Percentiles rank a stretch among this genome's conserved stretches.
Conservation (phyloP, 2,797 vertebrate genomes). For the Australoheros facetus region DNA sequence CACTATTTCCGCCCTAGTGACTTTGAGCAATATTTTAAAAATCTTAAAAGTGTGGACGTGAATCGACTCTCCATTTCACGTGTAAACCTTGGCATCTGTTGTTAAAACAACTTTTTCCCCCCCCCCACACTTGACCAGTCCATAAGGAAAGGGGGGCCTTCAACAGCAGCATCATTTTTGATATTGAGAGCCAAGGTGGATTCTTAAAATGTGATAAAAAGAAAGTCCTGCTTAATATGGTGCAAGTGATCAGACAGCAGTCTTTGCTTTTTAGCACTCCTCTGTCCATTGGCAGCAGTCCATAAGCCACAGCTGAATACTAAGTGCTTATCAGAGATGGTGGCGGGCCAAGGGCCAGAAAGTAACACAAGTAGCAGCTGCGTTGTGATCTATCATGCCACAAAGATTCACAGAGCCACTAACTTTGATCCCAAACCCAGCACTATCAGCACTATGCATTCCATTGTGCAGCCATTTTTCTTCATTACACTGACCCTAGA, state of each 20-base stretch:
- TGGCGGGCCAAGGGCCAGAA: conserved; percentile 54
- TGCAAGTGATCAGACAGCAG: conserved; percentile 25
- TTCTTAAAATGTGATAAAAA: conserved; percentile 14
- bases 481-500: conserved; percentile 42
- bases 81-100: conserved; percentile 5
- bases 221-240: conserved; percentile 1
- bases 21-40: conserved; percentile 26
- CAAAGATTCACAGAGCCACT: conserved; percentile 39
- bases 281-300: conserved; percentile 45
- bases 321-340: conserved; percentile 51
- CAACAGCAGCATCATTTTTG: neutral
- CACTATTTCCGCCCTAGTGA: conserved; percentile 20
- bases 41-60: conserved; percentile 9
- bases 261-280: conserved; percentile 32
- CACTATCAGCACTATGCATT: conserved; percentile 2
- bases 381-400: conserved; percentile 33
- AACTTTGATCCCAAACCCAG: conserved; percentile 33
- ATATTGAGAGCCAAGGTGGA: neutral
- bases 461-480: conserved; percentile 30
- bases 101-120: neutral
- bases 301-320: conserved; percentile 56
- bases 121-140: neutral
- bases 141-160: neutral
- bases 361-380: conserved; percentile 55
- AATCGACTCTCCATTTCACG: conserved; percentile 17